These are phyloP conservation scores for Dendrolimus kikuchii DNA, from an alignment of 1,140 invertebrate genomes.

Conservation along the genomic window DNA sequence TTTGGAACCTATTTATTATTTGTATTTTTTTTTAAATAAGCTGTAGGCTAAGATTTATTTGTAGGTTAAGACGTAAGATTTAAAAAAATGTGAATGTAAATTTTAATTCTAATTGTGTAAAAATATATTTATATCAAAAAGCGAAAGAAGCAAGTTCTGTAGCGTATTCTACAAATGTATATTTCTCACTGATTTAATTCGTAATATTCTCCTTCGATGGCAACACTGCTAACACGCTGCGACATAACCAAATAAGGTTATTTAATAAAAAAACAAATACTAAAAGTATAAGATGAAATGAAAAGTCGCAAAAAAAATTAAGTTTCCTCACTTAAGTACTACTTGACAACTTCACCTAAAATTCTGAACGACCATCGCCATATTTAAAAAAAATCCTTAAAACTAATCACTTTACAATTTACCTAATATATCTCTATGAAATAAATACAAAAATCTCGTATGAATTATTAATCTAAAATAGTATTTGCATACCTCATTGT, in stretches of 20 bases:
- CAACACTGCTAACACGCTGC: constrained; percentile 6
- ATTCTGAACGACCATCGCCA: constrained; percentile 64
- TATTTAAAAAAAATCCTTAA: constrained; percentile 62
- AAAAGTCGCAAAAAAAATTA: constrained; percentile 49
- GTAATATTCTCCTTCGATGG: background rate
- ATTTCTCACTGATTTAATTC: no score
- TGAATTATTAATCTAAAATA: constrained; percentile 59
- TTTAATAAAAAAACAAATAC: background rate
- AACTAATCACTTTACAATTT: constrained; percentile 67
- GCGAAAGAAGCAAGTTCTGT: no score
- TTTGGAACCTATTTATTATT: no score
- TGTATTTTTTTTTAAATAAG: no score
- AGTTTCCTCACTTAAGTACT: constrained; percentile 61
- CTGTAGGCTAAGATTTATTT: no score
- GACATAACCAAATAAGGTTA: background rate
- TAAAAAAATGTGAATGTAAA: no score
- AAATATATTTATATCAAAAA: no score
- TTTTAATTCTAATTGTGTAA: no score
- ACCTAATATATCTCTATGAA: constrained; percentile 71
- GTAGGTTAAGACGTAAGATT: no score
- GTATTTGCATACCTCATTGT: constrained; percentile 65
- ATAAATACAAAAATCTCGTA: constrained; percentile 71
- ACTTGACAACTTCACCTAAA: constrained; percentile 47
- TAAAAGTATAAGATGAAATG: constrained; percentile 4
- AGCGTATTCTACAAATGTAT: no score